Evolutionary conservation across 1,140 invertebrate genomes (phyloP).

Genomic region (Drosophila subobscura): DNA sequence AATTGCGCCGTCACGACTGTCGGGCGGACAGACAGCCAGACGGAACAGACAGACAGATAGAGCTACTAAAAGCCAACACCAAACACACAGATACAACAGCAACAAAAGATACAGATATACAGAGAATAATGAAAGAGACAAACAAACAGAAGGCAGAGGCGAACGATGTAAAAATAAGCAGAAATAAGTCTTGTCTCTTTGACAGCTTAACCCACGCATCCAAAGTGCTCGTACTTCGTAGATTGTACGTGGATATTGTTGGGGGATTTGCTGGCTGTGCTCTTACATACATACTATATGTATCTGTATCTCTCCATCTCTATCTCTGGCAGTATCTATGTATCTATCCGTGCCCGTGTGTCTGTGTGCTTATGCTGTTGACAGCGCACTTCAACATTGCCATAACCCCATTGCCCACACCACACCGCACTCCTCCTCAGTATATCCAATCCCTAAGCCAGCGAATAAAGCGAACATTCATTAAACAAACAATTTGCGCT

Average conservation of each 20-base stretch:
- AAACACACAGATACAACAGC: slow-evolving; percentile 29
- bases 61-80: slow-evolving; percentile 34
- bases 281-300: slow-evolving; percentile 21
- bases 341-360: slow-evolving; percentile 15
- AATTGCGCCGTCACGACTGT: slow-evolving; percentile 61
- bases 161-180: slow-evolving; percentile 76
- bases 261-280: slow-evolving; percentile 26
- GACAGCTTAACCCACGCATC: slow-evolving; percentile 79
- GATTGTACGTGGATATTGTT: slow-evolving; percentile 46
- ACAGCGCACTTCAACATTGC: slow-evolving; percentile 58
- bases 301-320: slow-evolving; percentile 34
- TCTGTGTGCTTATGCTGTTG: slow-evolving; percentile 64
- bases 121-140: slow-evolving; percentile 44
- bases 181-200: slow-evolving; percentile 79
- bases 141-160: slow-evolving; percentile 47
- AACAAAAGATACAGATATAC: slow-evolving; percentile 25
- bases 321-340: slow-evolving; percentile 3
- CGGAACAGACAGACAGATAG: too few species aligned
- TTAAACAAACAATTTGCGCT: slow-evolving; percentile 58
- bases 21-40: too few species aligned
- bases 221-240: slow-evolving; percentile 20
- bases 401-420: slow-evolving; percentile 21
- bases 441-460: slow-evolving; percentile 31
- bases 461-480: slow-evolving; percentile 54
- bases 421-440: background rate